These are phyloP conservation scores for Saimiri boliviensis DNA, from an alignment of 2,113 vertebrate species.

Conservation along the genomic window DNA sequence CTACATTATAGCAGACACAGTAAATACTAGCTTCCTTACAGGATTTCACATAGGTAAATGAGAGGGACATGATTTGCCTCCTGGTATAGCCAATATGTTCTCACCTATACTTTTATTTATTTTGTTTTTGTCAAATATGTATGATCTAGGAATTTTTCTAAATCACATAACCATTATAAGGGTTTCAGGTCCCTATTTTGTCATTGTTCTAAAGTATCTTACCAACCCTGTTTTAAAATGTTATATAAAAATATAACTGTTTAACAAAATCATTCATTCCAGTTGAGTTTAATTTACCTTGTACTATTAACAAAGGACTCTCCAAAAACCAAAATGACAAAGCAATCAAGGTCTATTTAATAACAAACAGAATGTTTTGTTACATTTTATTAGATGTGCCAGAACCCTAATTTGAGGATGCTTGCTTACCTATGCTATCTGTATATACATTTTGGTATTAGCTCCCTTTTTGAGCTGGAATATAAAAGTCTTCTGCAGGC, in stretches of 20 bases:
- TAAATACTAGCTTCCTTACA: not conserved
- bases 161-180: slow-evolving; percentile 12
- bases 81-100: not conserved
- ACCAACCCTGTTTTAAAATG: slow-evolving; percentile 41
- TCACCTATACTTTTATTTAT: not conserved
- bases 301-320: slow-evolving; percentile 37
- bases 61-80: not conserved
- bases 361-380: slow-evolving; percentile 13
- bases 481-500: slow-evolving; percentile 60
- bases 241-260: slow-evolving; percentile 1
- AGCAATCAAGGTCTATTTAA: slow-evolving; percentile 35
- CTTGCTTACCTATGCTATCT: slow-evolving; percentile 45
- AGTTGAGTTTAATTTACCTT: slow-evolving; percentile 43
- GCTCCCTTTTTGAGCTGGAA: slow-evolving; percentile 55
- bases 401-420: not conserved
- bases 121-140: slow-evolving; percentile 35
- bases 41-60: not conserved
- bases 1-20: not conserved
- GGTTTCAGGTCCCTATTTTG: not conserved
- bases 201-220: slow-evolving; percentile 16
- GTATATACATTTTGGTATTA: slow-evolving; percentile 36
- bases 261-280: slow-evolving; percentile 25
- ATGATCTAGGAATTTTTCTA: slow-evolving; percentile 41
- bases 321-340: slow-evolving; percentile 17
- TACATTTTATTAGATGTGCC: slow-evolving; percentile 50